Percentiles rank a stretch among this genome's conserved stretches.
These are phyloP conservation scores for Solea solea DNA, from an alignment of 2,113 vertebrate species.

Conservation along the genomic window DNA sequence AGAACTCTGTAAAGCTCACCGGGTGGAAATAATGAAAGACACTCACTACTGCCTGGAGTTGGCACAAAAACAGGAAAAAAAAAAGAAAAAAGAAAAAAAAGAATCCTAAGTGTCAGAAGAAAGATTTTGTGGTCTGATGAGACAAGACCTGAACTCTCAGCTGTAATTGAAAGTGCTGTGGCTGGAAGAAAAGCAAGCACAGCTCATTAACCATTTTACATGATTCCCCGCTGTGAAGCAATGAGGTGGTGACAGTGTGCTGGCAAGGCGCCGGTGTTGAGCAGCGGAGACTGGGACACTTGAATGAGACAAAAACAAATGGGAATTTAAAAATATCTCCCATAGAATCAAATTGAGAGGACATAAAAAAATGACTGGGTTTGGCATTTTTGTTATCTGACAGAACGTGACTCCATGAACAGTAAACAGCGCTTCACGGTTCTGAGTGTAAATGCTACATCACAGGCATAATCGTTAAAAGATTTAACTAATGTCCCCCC, in stretches of 20 bases:
- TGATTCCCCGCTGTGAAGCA: conserved; percentile 40
- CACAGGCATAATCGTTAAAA: no score
- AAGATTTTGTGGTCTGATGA: conserved; percentile 11
- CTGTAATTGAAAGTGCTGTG: conserved; percentile 42
- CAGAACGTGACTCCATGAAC: no score
- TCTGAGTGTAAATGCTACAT: no score
- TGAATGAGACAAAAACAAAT: background rate
- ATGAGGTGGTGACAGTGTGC: conserved; percentile 36
- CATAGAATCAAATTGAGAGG: background rate
- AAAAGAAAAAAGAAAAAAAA: background rate
- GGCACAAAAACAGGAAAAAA: conserved; percentile 1
- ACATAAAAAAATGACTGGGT: background rate
- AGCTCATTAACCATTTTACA: conserved; percentile 56
- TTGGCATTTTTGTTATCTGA: background rate
- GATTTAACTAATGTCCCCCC: no score
- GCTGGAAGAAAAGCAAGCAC: conserved; percentile 26
- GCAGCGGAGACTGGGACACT: background rate
- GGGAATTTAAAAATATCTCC: background rate
- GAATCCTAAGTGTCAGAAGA: background rate
- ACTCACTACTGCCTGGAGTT: background rate
- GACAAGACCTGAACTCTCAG: conserved; percentile 15
- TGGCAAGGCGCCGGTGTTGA: conserved; percentile 19
- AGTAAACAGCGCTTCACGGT: no score
- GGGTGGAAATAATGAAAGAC: conserved; percentile 1
- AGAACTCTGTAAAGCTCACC: background rate